Evolutionary conservation across 2,888 invertebrate genomes (phyloP).

Genomic region (Prenolepis imparis): DNA sequence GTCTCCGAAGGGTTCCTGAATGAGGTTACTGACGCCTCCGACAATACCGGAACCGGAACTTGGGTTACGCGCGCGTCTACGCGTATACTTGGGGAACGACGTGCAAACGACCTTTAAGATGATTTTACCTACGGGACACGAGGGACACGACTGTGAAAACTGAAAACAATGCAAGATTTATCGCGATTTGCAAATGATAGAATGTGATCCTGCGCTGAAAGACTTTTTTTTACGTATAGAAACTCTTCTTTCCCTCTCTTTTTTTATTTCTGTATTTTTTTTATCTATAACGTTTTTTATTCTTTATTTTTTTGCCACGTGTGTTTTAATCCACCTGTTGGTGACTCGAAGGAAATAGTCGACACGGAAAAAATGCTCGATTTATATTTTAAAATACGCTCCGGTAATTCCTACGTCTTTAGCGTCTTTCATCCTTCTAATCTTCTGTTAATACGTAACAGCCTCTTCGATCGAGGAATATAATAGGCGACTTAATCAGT

Average conservation of each 20-base stretch:
- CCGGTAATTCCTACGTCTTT: background rate
- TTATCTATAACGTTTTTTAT: background rate
- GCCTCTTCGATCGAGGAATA: constrained; percentile 28
- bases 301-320: background rate
- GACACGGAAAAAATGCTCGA: background rate
- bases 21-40: constrained; percentile 51
- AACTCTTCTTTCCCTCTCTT: background rate
- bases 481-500: constrained; percentile 49
- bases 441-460: background rate
- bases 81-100: background rate
- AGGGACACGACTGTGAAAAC: constrained; percentile 4
- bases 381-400: background rate
- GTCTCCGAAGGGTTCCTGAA: constrained; percentile 40
- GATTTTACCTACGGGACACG: background rate
- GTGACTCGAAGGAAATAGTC: background rate
- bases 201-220: background rate
- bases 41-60: constrained; percentile 47
- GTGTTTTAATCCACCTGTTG: background rate
- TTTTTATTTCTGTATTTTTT: background rate
- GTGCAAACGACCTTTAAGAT: constrained; percentile 4
- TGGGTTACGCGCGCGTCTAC: background rate
- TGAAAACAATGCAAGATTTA: constrained; percentile 6
- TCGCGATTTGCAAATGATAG: constrained; percentile 10
- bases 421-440: constrained; percentile 10
- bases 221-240: background rate